A percentile compares a stretch with the other conserved stretches of the same genome.
Conservation (phyloP, 1,140 invertebrate genomes). For the Macrobrachium nipponense region DNA sequence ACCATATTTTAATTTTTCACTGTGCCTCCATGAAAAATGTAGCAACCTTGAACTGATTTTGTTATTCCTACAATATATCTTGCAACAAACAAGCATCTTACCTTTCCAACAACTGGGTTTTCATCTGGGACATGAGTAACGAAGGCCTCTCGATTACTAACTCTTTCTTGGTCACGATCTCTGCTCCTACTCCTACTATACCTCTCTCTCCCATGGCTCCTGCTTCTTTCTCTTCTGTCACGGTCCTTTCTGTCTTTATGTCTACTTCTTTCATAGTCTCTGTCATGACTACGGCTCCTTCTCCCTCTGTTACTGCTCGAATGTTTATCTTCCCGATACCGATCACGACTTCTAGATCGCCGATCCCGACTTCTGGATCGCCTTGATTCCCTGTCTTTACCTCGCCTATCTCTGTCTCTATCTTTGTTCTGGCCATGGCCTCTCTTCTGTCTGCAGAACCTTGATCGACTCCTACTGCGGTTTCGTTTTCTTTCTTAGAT, state of each 20-base stretch:
- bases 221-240: slow-evolving; percentile 31
- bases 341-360: slow-evolving; percentile 63
- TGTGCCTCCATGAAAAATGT: too few species aligned
- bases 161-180: slow-evolving; percentile 63
- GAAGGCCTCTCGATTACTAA: slow-evolving; percentile 65
- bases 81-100: slow-evolving; percentile 59
- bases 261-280: slow-evolving; percentile 60
- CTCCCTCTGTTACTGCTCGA: slow-evolving; percentile 65
- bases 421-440: slow-evolving; percentile 62
- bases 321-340: slow-evolving; percentile 66
- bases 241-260: slow-evolving; percentile 41
- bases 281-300: slow-evolving; percentile 54
- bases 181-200: slow-evolving; percentile 40
- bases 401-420: slow-evolving; percentile 65
- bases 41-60: too few species aligned
- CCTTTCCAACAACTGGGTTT: slow-evolving; percentile 72
- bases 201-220: slow-evolving; percentile 4
- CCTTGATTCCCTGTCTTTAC: slow-evolving; percentile 65
- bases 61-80: too few species aligned
- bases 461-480: slow-evolving; percentile 22
- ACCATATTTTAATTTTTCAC: too few species aligned
- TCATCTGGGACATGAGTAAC: slow-evolving; percentile 71
- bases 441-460: slow-evolving; percentile 43
- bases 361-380: slow-evolving; percentile 67
- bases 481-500: not conserved